phyloP scores from a whole-genome alignment of 2,113 vertebrate species.

The Tupaia tana region DNA sequence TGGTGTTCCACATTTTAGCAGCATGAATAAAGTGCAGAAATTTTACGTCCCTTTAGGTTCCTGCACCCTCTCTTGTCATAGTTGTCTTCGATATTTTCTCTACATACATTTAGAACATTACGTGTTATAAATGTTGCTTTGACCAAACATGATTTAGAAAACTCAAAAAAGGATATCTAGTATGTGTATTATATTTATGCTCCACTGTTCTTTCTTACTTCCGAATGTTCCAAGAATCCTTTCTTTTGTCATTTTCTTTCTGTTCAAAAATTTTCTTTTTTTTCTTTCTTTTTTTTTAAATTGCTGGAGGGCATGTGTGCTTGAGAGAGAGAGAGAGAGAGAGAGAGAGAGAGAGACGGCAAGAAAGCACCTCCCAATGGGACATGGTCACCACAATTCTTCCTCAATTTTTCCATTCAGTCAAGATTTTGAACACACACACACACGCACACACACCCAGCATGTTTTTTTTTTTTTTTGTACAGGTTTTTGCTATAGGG shows the following conservation, averaged over 20 bases:
- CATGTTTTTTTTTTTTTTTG: no score
- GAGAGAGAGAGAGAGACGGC: no score
- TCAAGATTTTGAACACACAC: no score
- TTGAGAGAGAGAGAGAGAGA: no score
- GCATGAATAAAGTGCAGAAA: not conserved
- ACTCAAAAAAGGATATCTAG: not conserved
- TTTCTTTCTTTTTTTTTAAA: no score
- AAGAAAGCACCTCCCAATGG: no score
- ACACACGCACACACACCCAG: no score
- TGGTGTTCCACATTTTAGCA: not conserved
- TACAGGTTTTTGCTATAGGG: no score
- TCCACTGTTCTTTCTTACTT: not conserved
- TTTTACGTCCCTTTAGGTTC: not conserved
- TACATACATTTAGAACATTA: not conserved
- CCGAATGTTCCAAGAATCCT: not conserved
- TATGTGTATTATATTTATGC: not conserved
- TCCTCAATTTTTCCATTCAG: no score
- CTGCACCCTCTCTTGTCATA: conserved; percentile 7
- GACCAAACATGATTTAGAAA: conserved; percentile 14
- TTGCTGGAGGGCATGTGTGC: no score
- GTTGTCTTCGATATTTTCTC: conserved; percentile 12
- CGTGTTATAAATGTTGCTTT: conserved; percentile 26
- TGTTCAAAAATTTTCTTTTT: not conserved
- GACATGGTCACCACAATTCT: no score
- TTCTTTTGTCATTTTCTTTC: not conserved